A percentile compares a stretch with the other conserved stretches of the same genome.
Conservation (phyloP, 2,113 vertebrate species). For the Micromys minutus region DNA sequence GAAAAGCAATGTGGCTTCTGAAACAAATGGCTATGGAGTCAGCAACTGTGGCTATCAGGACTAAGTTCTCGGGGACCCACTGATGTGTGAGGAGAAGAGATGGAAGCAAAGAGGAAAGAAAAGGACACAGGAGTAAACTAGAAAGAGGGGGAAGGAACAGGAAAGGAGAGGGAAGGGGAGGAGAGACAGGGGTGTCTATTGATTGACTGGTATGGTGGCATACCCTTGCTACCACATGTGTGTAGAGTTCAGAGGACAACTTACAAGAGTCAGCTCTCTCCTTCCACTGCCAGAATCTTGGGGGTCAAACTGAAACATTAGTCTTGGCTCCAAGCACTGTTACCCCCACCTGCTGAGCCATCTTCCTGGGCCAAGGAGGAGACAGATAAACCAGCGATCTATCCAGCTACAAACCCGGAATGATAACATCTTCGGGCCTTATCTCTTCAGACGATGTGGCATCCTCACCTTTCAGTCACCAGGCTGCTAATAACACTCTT, state of each 20-base stretch:
- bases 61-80: neutral
- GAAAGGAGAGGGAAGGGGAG: rapidly evolving
- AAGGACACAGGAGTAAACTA: rapidly evolving
- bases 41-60: neutral
- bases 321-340: neutral
- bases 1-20: constrained; percentile 2
- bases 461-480: neutral
- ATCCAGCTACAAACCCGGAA: neutral
- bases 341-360: neutral
- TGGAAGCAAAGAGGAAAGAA: neutral
- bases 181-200: neutral
- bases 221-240: neutral
- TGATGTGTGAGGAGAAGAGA: neutral
- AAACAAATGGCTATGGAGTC: neutral
- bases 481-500: neutral
- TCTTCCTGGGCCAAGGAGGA: neutral
- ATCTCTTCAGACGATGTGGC: neutral
- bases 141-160: rapidly evolving
- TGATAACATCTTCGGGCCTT: neutral
- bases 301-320: neutral
- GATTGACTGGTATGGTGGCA: too few species aligned
- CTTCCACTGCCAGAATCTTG: neutral
- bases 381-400: neutral
- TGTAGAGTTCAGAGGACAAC: neutral
- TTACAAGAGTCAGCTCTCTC: neutral